Percentiles rank a stretch among this genome's conserved stretches.
These are phyloP conservation scores for Porites rus DNA, from an alignment of 92 coral and sea anemone genomes.

Conservation along the genomic window DNA sequence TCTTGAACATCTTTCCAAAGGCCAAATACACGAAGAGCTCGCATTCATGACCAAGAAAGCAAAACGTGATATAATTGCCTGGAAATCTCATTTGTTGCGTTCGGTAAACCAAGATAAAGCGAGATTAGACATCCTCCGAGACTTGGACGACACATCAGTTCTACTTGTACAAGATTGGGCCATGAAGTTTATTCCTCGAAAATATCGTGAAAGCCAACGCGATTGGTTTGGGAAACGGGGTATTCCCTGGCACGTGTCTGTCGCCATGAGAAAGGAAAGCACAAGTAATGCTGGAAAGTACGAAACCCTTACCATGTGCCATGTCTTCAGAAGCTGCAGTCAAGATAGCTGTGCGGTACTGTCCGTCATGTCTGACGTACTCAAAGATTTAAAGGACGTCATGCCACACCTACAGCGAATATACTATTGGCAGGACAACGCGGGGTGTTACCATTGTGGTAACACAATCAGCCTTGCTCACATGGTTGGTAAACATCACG, in stretches of 20 bases:
- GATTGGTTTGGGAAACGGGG: conserved; percentile 23
- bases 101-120: conserved; percentile 12
- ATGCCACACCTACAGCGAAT: conserved; percentile 20
- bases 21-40: neutral
- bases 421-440: conserved; percentile 33
- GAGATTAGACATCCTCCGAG: conserved; percentile 19
- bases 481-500: neutral
- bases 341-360: conserved; percentile 31
- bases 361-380: conserved; percentile 24
- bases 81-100: conserved; percentile 18
- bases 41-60: neutral
- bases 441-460: conserved; percentile 29
- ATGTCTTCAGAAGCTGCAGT: conserved; percentile 14
- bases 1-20: neutral
- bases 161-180: conserved; percentile 19
- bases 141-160: conserved; percentile 4
- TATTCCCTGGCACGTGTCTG: conserved; percentile 20
- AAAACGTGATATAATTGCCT: conserved; percentile 5
- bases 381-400: conserved; percentile 16
- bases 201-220: neutral
- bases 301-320: conserved; percentile 12
- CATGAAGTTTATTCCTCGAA: conserved; percentile 15
- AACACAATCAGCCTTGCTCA: conserved; percentile 14
- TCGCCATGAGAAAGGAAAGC: conserved; percentile 20
- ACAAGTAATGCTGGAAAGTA: neutral